phyloP scores from a whole-genome alignment of 2,113 vertebrate genomes.

The Diadophis punctatus region DNA sequence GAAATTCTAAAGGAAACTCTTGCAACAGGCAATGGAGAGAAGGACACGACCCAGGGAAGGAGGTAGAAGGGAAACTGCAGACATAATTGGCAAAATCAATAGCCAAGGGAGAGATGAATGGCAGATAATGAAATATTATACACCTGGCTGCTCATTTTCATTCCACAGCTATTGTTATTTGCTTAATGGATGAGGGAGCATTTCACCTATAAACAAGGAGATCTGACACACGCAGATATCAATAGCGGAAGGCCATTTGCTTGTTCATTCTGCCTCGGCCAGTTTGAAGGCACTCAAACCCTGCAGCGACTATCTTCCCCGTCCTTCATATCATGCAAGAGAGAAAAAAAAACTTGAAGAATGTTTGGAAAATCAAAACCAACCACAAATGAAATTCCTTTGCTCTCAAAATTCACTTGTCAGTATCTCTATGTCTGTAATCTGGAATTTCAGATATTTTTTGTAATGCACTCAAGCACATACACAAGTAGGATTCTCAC shows the following conservation, averaged over 20 bases:
- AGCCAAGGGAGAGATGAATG: constrained; percentile 29
- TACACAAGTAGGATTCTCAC: background rate
- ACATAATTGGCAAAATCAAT: constrained; percentile 21
- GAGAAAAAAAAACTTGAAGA: background rate
- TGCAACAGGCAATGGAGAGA: background rate
- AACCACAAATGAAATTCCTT: background rate
- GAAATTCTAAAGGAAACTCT: background rate
- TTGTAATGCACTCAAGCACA: background rate
- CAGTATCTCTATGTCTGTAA: background rate
- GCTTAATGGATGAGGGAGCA: background rate
- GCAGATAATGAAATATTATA: constrained; percentile 8
- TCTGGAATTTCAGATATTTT: background rate
- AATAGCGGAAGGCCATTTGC: background rate
- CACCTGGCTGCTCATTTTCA: constrained; percentile 29
- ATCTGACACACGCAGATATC: background rate
- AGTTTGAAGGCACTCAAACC: background rate
- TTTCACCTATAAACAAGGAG: background rate
- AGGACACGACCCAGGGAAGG: background rate
- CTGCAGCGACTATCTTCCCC: background rate
- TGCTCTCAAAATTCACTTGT: background rate
- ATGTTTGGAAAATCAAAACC: background rate
- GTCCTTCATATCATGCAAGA: background rate
- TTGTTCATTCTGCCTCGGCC: rapidly evolving
- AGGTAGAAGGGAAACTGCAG: constrained; percentile 4
- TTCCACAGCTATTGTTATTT: constrained; percentile 21